Conservation (phyloP, 2,113 vertebrate species). For the Copsychus sechellarum region DNA sequence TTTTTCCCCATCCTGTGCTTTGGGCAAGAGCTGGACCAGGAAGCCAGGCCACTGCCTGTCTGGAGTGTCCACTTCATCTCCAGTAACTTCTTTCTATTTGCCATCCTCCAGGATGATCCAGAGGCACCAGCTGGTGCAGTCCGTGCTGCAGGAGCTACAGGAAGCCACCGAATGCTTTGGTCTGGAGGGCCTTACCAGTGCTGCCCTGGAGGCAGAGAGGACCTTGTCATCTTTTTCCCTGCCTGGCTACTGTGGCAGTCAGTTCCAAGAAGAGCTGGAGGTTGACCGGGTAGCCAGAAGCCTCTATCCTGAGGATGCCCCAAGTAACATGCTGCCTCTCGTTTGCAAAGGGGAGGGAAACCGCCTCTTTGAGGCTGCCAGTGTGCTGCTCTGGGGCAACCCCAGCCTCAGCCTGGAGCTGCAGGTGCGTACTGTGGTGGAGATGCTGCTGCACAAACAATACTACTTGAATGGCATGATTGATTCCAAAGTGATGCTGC, state of each 20-base stretch:
- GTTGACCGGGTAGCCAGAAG: constrained; percentile 83
- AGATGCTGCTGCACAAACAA: constrained; percentile 91
- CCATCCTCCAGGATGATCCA: constrained; percentile 82
- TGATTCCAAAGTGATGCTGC: constrained; percentile 96
- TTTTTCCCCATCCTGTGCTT: neutral
- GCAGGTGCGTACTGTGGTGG: constrained; percentile 90
- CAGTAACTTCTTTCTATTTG: neutral
- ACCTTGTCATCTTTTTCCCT: constrained; percentile 81
- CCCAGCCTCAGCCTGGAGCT: constrained; percentile 88
- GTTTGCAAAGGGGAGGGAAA: constrained; percentile 89
- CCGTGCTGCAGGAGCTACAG: constrained; percentile 88
- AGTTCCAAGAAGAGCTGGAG: constrained; percentile 79
- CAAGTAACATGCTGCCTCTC: constrained; percentile 85
- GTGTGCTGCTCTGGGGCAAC: constrained; percentile 86
- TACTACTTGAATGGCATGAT: constrained; percentile 96
- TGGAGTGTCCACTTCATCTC: neutral
- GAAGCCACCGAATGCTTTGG: constrained; percentile 88
- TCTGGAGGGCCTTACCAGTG: constrained; percentile 80
- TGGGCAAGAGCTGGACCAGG: neutral
- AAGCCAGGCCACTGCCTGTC: neutral
- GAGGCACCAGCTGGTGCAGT: constrained; percentile 86
- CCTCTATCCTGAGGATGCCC: constrained; percentile 89
- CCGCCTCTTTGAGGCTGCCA: constrained; percentile 89
- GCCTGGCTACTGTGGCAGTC: constrained; percentile 73
- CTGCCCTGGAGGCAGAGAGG: constrained; percentile 80